phyloP scores from a whole-genome alignment of 2,888 invertebrate species.

The Drosophila borealis region DNA sequence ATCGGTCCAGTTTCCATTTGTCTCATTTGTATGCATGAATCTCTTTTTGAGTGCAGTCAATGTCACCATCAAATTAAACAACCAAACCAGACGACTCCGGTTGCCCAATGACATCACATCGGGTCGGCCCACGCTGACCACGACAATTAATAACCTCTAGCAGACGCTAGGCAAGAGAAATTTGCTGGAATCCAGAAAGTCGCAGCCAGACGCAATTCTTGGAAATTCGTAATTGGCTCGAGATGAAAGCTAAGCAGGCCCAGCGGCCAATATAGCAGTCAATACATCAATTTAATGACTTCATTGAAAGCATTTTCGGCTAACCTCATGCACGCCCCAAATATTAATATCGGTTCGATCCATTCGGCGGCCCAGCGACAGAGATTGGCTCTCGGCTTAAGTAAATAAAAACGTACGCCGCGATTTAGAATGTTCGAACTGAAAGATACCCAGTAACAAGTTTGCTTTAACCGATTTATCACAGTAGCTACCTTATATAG shows the following conservation, averaged over 20 bases:
- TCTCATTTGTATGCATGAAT: slow-evolving; percentile 48
- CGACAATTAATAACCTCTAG: slow-evolving; percentile 14
- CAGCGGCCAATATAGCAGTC: slow-evolving; percentile 53
- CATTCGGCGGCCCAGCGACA: slow-evolving; percentile 4
- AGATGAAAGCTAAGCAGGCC: slow-evolving; percentile 55
- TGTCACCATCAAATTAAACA: slow-evolving; percentile 25
- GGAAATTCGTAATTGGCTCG: slow-evolving; percentile 75
- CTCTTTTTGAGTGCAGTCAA: slow-evolving; percentile 40
- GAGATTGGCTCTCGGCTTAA: not conserved
- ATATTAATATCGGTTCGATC: slow-evolving; percentile 39
- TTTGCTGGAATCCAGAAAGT: slow-evolving; percentile 15
- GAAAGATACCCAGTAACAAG: not conserved
- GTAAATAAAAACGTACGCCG: not conserved
- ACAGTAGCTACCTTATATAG: too few species aligned
- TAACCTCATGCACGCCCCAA: slow-evolving; percentile 53
- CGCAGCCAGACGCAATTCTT: slow-evolving; percentile 58
- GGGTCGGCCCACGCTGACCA: slow-evolving; percentile 30
- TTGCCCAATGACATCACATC: slow-evolving; percentile 60
- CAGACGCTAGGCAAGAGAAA: slow-evolving; percentile 39
- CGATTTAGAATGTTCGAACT: too few species aligned
- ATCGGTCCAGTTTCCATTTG: slow-evolving; percentile 31
- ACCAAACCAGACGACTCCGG: not conserved
- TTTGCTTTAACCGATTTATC: too few species aligned
- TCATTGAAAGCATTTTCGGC: slow-evolving; percentile 75
- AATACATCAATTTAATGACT: slow-evolving; percentile 83